Conservation (phyloP, 2,797 vertebrate genomes). For the Fistularia commersonii region DNA sequence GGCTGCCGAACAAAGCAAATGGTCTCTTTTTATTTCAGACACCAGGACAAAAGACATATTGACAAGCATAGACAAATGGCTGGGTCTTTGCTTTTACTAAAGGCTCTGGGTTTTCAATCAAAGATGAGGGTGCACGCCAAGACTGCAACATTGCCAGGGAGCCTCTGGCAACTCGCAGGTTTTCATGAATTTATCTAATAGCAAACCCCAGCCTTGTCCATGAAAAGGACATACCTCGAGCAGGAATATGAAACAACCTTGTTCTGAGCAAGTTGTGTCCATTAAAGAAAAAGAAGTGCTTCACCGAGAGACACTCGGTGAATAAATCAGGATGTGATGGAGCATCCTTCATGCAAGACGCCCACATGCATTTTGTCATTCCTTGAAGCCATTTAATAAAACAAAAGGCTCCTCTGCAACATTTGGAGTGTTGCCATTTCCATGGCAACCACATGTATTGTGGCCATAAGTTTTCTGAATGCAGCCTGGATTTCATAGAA, state of each 20-base stretch:
- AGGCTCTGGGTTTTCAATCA: slow-evolving; percentile 28
- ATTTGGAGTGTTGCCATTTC: slow-evolving; percentile 58
- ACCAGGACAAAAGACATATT: slow-evolving; percentile 54
- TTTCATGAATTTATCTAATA: slow-evolving; percentile 42
- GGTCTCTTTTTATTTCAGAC: slow-evolving; percentile 33
- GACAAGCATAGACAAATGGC: slow-evolving; percentile 24
- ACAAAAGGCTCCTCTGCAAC: slow-evolving; percentile 52
- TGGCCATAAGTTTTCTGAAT: slow-evolving; percentile 41
- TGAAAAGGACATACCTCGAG: slow-evolving; percentile 33
- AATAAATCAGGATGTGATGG: slow-evolving; percentile 44
- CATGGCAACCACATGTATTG: slow-evolving; percentile 66
- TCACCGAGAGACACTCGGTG: slow-evolving; percentile 7
- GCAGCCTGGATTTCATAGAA: slow-evolving; percentile 35
- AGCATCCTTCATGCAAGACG: slow-evolving; percentile 38
- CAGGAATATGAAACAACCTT: slow-evolving; percentile 23
- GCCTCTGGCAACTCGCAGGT: slow-evolving; percentile 29
- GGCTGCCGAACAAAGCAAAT: slow-evolving; percentile 44
- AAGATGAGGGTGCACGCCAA: neutral
- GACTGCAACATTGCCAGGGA: slow-evolving; percentile 18
- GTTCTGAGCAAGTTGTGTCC: slow-evolving; percentile 37
- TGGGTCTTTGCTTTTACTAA: slow-evolving; percentile 5
- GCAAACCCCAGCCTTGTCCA: slow-evolving; percentile 21
- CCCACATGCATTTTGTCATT: slow-evolving; percentile 48
- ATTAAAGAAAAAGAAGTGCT: slow-evolving; percentile 19
- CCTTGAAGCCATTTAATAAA: slow-evolving; percentile 59